These are phyloP conservation scores for Nannoperca obscura DNA, from an alignment of 2,797 vertebrate genomes.

Conservation along the genomic window DNA sequence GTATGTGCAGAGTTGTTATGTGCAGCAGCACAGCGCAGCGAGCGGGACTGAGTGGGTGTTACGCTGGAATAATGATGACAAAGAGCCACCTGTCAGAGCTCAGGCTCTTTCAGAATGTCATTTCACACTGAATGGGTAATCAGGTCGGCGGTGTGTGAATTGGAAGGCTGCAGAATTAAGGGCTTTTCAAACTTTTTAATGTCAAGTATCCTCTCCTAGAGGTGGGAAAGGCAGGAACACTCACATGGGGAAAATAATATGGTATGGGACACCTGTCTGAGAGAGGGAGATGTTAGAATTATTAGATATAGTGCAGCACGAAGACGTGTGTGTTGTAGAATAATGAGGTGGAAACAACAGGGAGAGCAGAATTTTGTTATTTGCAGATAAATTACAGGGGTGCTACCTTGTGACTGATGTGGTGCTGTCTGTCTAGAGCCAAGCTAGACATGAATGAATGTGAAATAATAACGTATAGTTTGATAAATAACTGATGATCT, in stretches of 20 bases:
- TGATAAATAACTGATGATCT: background rate
- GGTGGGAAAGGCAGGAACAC: background rate
- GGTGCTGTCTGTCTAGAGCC: too few relatives aligned
- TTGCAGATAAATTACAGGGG: background rate
- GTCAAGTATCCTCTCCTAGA: conserved; percentile 16
- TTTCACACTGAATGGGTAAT: conserved; percentile 55
- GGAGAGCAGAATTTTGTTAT: background rate
- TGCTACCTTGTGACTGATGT: background rate
- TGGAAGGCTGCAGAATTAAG: conserved; percentile 31
- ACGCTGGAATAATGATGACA: conserved; percentile 57
- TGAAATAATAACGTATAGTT: background rate
- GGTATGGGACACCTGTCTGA: conserved; percentile 27
- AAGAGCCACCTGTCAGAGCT: conserved; percentile 58
- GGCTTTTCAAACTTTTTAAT: conserved; percentile 37
- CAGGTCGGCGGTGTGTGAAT: conserved; percentile 33
- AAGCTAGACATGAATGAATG: background rate
- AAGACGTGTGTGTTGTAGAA: conserved; percentile 10
- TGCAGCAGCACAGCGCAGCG: background rate
- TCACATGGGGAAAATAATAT: conserved; percentile 16
- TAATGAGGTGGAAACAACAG: conserved; percentile 7
- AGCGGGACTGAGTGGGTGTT: conserved; percentile 30
- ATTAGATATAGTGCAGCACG: conserved; percentile 29
- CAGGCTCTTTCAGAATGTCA: conserved; percentile 34
- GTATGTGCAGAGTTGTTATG: background rate
- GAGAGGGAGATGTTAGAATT: conserved; percentile 1